Conservation (phyloP, 1,140 invertebrate species). For the Nomia melanderi region DNA sequence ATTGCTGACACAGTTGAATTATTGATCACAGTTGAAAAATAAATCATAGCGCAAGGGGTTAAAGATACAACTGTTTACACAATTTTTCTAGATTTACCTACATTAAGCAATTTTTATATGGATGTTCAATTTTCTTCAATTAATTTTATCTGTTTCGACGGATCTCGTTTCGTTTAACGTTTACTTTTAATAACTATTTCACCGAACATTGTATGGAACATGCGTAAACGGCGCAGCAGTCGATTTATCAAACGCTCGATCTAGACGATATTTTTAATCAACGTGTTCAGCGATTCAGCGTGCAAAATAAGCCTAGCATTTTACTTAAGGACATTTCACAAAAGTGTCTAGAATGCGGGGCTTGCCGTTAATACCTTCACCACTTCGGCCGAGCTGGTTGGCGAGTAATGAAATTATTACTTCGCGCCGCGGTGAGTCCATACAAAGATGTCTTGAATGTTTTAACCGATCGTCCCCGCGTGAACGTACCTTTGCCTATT, state of each 20-base stretch:
- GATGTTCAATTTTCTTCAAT: too few species aligned
- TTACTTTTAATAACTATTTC: background rate
- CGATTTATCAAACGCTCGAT: background rate
- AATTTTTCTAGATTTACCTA: too few species aligned
- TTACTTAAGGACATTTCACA: conserved; percentile 20
- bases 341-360: conserved; percentile 33
- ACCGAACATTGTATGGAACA: background rate
- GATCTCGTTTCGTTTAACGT: background rate
- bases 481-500: conserved; percentile 55
- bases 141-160: too few species aligned
- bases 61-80: too few species aligned
- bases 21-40: too few species aligned
- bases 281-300: background rate
- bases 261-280: background rate
- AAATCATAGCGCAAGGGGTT: too few species aligned
- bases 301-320: conserved; percentile 6
- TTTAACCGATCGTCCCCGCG: conserved; percentile 55
- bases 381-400: conserved; percentile 34
- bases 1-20: too few species aligned
- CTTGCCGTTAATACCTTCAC: conserved; percentile 42
- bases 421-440: conserved; percentile 18
- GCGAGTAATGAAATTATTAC: conserved; percentile 57
- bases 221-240: background rate
- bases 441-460: conserved; percentile 54
- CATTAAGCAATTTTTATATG: too few species aligned